Percentiles rank a stretch among this genome's conserved stretches.
Conservation (phyloP, 2,113 vertebrate species). For the Podilymbus podiceps region DNA sequence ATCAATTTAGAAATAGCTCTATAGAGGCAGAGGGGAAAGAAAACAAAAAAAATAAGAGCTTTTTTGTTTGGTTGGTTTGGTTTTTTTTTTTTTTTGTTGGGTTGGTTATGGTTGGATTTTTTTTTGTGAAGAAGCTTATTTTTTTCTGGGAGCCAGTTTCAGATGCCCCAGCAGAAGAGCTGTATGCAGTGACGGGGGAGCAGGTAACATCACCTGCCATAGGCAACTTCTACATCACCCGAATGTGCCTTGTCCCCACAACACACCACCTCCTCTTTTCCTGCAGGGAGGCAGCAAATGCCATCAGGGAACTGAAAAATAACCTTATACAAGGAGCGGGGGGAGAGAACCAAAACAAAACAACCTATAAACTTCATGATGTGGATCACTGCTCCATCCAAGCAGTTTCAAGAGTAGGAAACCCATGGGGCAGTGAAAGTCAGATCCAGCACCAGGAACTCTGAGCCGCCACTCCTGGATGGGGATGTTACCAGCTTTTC, state of each 20-base stretch:
- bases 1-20: background rate
- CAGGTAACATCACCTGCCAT: background rate
- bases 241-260: rapidly evolving
- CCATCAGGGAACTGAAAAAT: background rate
- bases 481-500: background rate
- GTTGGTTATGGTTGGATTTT: too few species aligned
- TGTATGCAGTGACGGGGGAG: background rate
- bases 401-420: background rate
- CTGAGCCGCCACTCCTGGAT: background rate
- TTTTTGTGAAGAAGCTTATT: background rate
- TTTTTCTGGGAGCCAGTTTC: background rate
- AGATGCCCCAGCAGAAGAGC: background rate
- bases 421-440: background rate
- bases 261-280: background rate
- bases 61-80: too few species aligned
- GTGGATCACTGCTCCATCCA: rapidly evolving
- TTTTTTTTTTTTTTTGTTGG: background rate
- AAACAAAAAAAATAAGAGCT: background rate
- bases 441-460: background rate
- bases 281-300: background rate
- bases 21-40: background rate
- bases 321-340: background rate
- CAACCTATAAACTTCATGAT: background rate
- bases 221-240: background rate
- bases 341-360: background rate